A percentile compares a stretch with the other conserved stretches of the same genome.
Conservation (phyloP, 2,888 invertebrate species). For the Xanthorhoe spadicearia region DNA sequence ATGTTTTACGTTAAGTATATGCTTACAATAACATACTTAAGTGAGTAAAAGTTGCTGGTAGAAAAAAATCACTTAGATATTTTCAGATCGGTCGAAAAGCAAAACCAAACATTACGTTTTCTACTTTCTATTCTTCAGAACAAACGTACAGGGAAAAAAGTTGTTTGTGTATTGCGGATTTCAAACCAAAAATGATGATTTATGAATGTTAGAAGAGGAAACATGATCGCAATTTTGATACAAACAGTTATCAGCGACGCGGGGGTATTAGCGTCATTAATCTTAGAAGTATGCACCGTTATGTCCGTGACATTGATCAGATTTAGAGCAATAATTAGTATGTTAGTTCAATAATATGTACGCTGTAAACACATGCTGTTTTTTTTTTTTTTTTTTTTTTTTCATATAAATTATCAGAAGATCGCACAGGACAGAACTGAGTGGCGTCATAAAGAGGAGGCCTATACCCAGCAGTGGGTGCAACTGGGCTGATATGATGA, state of each 20-base stretch:
- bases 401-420: too few relatives aligned
- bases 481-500: too few relatives aligned
- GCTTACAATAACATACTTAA: too few relatives aligned
- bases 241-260: slow-evolving; percentile 45
- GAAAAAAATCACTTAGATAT: background rate
- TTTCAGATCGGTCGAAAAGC: background rate
- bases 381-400: too few relatives aligned
- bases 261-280: slow-evolving; percentile 62
- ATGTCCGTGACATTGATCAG: slow-evolving; percentile 57
- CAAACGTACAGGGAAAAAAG: slow-evolving; percentile 7
- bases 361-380: background rate
- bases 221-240: slow-evolving; percentile 55
- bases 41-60: too few relatives aligned
- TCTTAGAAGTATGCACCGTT: slow-evolving; percentile 65
- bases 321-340: slow-evolving; percentile 45
- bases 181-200: slow-evolving; percentile 21
- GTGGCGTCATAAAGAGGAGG: too few relatives aligned
- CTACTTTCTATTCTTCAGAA: background rate
- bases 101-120: background rate
- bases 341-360: background rate
- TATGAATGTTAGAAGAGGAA: slow-evolving; percentile 36
- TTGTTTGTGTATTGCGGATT: slow-evolving; percentile 2
- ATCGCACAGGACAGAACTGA: too few relatives aligned
- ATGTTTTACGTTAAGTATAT: too few relatives aligned
- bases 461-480: too few relatives aligned